A percentile compares a stretch with the other conserved stretches of the same genome.
Evolutionary conservation across 2,113 vertebrate species (phyloP).

Genomic region (Toxostoma redivivum): DNA sequence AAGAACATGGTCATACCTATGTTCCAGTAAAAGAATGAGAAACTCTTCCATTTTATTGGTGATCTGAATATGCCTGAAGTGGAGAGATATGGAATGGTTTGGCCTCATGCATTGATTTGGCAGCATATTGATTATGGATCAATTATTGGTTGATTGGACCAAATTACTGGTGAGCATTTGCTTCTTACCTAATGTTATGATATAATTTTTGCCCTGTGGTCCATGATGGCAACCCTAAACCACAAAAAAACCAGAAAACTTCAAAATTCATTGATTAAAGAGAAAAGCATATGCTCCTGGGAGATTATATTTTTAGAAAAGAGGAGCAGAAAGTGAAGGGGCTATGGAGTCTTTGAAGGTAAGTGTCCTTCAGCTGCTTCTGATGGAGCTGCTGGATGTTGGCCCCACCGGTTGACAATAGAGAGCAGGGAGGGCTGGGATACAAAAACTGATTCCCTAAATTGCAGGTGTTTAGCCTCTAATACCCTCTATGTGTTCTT

Average conservation of each 20-base stretch:
- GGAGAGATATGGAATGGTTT: constrained; percentile 73
- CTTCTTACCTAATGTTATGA: not conserved
- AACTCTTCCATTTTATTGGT: constrained; percentile 77
- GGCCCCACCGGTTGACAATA: not conserved
- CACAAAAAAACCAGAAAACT: not conserved
- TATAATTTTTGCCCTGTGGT: not conserved
- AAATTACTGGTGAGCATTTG: constrained; percentile 68
- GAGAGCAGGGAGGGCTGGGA: not conserved
- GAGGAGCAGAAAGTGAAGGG: not conserved
- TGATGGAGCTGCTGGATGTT: not conserved
- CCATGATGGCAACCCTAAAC: not conserved
- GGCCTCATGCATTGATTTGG: constrained; percentile 74
- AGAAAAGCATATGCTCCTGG: not conserved
- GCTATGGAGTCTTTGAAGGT: not conserved
- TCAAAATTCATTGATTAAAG: not conserved
- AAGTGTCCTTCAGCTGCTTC: not conserved
- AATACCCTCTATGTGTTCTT: not conserved
- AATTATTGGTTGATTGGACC: too few species aligned
- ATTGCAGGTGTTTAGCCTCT: not conserved
- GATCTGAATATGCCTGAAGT: constrained; percentile 81
- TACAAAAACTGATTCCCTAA: not conserved
- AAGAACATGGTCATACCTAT: constrained; percentile 77
- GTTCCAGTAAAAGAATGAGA: constrained; percentile 77
- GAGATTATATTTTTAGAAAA: not conserved
- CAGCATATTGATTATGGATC: constrained; percentile 76